Evolutionary conservation across 2,113 vertebrate genomes (phyloP).

Genomic region (Ophiodon elongatus): DNA sequence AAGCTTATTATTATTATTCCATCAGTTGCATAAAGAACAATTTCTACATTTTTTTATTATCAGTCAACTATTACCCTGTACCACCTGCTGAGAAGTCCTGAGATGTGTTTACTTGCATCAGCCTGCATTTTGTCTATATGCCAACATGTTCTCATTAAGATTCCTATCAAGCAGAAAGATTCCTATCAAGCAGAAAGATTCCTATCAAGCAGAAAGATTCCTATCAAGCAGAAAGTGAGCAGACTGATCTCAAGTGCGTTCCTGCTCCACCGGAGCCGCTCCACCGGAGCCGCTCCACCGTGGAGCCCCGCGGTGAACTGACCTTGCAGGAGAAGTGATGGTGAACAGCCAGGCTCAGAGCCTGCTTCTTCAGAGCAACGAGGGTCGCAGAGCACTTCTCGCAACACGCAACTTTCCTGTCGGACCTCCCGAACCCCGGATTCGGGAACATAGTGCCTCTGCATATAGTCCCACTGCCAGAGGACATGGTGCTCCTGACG

Average conservation of each 20-base stretch:
- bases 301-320: conserved; percentile 40
- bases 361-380: conserved; percentile 93
- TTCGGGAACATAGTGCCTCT: conserved; percentile 80
- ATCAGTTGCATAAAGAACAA: background rate
- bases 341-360: conserved; percentile 90
- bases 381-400: conserved; percentile 93
- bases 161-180: no score
- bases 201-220: background rate
- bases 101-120: background rate
- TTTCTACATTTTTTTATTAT: background rate
- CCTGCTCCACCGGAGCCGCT: background rate
- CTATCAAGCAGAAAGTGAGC: background rate
- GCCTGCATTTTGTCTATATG: background rate
- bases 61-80: background rate
- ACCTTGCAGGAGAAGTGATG: conserved; percentile 91
- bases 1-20: background rate
- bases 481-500: conserved; percentile 85
- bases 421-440: conserved; percentile 86
- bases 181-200: background rate
- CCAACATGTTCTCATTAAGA: background rate
- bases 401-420: conserved; percentile 89
- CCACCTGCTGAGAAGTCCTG: conserved; percentile 39
- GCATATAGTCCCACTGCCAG: conserved; percentile 81
- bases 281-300: background rate
- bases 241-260: background rate